Percentiles rank a stretch among this genome's conserved stretches.
Evolutionary conservation across 2,797 vertebrate species (phyloP).

Genomic region (Chloroceryle amazona): DNA sequence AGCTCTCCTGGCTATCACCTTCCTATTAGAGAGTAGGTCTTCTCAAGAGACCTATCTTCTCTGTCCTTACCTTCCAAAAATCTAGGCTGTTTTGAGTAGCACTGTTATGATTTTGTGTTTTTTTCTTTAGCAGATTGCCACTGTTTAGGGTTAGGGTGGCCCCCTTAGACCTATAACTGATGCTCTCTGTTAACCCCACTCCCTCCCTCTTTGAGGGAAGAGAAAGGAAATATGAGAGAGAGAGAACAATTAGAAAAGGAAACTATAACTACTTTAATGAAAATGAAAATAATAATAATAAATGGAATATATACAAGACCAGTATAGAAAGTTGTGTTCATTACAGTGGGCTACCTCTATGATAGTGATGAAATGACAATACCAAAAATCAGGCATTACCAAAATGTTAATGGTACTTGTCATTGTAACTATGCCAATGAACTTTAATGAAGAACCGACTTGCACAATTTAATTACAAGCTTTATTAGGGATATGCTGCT

Average conservation of each 20-base stretch:
- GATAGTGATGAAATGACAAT: neutral
- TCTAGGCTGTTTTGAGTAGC: neutral
- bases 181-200: no score
- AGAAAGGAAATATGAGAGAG: no score
- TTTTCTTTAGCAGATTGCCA: neutral
- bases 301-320: no score
- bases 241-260: no score
- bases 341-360: neutral
- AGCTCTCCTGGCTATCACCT: neutral
- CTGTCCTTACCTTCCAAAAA: neutral
- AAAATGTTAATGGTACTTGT: neutral
- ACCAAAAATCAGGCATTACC: neutral
- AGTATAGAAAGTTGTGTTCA: neutral
- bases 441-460: neutral
- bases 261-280: no score
- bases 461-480: neutral
- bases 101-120: neutral
- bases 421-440: neutral
- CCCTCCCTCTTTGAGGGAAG: no score
- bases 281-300: no score
- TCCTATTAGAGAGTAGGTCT: neutral
- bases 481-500: neutral
- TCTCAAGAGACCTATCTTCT: neutral
- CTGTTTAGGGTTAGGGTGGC: no score
- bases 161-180: no score